Evolutionary conservation across 2,113 vertebrate species (phyloP).

Genomic region (Podarcis cretensis): DNA sequence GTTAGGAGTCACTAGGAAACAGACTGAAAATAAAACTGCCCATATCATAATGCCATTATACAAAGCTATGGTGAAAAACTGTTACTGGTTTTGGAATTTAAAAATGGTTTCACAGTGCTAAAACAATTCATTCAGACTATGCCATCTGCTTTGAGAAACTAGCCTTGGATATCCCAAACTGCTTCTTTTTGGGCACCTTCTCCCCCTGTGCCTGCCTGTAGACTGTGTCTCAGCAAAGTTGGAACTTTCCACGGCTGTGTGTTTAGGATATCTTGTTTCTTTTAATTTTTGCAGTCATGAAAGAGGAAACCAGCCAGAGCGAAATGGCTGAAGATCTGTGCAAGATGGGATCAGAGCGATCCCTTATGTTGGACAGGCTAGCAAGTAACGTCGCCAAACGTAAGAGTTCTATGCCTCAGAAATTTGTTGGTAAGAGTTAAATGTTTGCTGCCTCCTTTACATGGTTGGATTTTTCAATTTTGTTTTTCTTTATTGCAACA

Average conservation of each 20-base stretch:
- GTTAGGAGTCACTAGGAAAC: too few species aligned
- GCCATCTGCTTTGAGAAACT: too few species aligned
- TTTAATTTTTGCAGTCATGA: constrained; percentile 89
- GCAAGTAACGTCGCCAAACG: constrained; percentile 99
- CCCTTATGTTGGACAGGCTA: constrained; percentile 99
- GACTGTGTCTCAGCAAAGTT: neutral
- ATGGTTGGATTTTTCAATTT: constrained; percentile 40
- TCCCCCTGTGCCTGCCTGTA: neutral
- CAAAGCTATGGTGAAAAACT: neutral
- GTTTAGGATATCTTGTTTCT: constrained; percentile 80
- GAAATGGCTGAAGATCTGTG: constrained; percentile 98
- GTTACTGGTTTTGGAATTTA: neutral
- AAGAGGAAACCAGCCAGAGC: constrained; percentile 97
- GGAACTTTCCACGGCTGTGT: constrained; percentile 52
- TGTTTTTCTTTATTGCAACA: constrained; percentile 17
- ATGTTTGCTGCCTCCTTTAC: constrained; percentile 87
- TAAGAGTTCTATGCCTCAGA: constrained; percentile 99
- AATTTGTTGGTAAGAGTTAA: constrained; percentile 99
- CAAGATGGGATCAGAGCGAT: constrained; percentile 95
- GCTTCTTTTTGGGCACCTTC: neutral
- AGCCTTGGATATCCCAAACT: neutral
- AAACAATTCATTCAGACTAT: neutral
- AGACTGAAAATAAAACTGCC: too few species aligned
- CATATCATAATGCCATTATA: neutral
- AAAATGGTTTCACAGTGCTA: neutral